Evolutionary conservation across 92 coral and sea anemone species (phyloP).

Genomic region (Epizoanthus stellaris): DNA sequence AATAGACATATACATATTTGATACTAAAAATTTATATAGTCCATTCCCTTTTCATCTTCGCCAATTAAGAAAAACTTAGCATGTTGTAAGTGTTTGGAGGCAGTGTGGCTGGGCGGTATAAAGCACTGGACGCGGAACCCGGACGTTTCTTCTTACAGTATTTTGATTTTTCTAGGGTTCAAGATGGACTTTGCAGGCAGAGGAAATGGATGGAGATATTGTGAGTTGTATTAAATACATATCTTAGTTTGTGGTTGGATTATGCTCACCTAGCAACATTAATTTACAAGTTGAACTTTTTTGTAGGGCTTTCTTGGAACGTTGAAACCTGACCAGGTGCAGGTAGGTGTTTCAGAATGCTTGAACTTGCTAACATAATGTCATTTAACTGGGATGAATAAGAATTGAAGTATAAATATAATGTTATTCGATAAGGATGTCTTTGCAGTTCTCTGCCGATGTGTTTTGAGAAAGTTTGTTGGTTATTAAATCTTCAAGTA

Average conservation of each 20-base stretch:
- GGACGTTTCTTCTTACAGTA: background rate
- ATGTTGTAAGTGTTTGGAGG: no score
- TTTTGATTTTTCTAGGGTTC: conserved; percentile 73
- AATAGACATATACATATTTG: no score
- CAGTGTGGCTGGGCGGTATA: no score
- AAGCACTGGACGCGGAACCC: background rate
- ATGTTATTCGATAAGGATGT: no score
- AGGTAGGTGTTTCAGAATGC: conserved; percentile 57
- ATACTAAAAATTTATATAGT: no score
- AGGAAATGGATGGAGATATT: conserved; percentile 94
- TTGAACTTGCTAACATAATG: background rate
- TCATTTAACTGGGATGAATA: background rate
- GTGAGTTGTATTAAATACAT: conserved; percentile 58
- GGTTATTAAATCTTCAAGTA: no score
- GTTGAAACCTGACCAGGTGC: conserved; percentile 97
- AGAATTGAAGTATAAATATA: no score
- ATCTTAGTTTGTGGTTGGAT: background rate
- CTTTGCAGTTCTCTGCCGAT: no score
- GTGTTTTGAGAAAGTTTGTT: no score
- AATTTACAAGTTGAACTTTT: background rate
- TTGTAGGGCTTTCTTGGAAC: conserved; percentile 84
- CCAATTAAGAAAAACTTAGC: no score
- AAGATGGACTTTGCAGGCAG: conserved; percentile 99
- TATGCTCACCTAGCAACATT: background rate
- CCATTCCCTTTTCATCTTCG: no score